Evolutionary conservation across 2,888 invertebrate species (phyloP), one percentile per base, ranked within the genome.

Genomic region (Nemapogon koenigi): DNA sequence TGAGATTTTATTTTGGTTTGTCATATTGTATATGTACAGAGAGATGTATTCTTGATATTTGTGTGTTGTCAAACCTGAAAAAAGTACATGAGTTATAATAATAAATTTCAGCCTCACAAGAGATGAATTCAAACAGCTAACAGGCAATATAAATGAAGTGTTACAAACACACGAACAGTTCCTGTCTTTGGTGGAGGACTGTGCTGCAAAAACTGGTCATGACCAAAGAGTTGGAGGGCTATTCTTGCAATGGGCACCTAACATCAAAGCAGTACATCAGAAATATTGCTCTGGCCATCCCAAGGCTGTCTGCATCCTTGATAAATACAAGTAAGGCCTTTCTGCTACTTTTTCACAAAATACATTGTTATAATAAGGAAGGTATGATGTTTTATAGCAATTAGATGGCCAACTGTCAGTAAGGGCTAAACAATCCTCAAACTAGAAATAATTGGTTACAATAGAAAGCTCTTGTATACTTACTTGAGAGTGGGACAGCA

Each of bases 201-300:
- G 90, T 76, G 84, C 89, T 46, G 82, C 83, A 29, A 83, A 86
- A 52, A 83, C 85, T 33, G 84, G 86, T 3, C 73, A 82, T 4
- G 90, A 92, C 46, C 94, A 96, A 63, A 83, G 92, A 51, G 89
- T 95, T 13, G 99, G 99, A 2, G 94, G 92, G 49, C 78, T 96
- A 8, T 97, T 98, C 65, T 72, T 99, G 42, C 89, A 88, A 41
- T 87, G 89, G 71, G 93, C 93, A 3, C 87, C 91, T 14, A 83
- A 84, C 56, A 83, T 94, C 49, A 94, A 96, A 70, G 76, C 82
- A 47, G 88, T 94, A 8, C 94, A 97, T 63, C 88, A 89, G 55
- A 81, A 83, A 10, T 99, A 98, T 66, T 97, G 97, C 70, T 85
- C 89, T 40, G 88, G 93, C 48, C 98, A 99, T 82, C 98, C 98